These are phyloP conservation scores for Mantis religiosa DNA, from an alignment of 2,888 invertebrate genomes.

Conservation along the genomic window DNA sequence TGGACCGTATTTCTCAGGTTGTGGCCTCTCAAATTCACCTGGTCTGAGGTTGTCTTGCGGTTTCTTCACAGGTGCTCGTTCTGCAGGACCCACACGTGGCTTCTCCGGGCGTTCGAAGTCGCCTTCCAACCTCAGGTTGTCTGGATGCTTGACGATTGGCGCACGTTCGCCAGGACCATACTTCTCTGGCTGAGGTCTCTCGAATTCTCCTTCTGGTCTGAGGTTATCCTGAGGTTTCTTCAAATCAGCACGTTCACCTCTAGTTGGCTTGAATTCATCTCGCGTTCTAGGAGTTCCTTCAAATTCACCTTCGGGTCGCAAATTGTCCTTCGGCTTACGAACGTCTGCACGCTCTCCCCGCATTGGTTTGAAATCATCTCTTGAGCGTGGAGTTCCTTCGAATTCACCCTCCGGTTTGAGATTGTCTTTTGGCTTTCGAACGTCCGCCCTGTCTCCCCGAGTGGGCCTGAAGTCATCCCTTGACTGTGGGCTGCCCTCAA, in stretches of 20 bases:
- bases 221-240: conserved; percentile 40
- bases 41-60: too few species aligned
- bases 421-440: conserved; percentile 44
- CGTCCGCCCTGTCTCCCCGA: conserved; percentile 34
- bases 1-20: too few species aligned
- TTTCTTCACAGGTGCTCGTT: too few species aligned
- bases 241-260: conserved; percentile 34
- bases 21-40: too few species aligned
- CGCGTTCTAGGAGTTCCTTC: conserved; percentile 24
- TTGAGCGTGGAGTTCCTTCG: conserved; percentile 35
- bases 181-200: too few species aligned
- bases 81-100: too few species aligned
- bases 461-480: conserved; percentile 34
- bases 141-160: too few species aligned
- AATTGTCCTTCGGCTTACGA: conserved; percentile 41
- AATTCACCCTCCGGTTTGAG: conserved; percentile 55
- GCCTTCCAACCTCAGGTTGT: too few species aligned
- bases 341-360: conserved; percentile 41
- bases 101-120: too few species aligned
- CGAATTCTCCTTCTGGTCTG: conserved; percentile 43
- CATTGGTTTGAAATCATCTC: conserved; percentile 37
- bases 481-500: conserved; percentile 34
- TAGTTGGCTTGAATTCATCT: conserved; percentile 21
- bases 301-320: conserved; percentile 55
- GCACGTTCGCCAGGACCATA: too few species aligned